These are phyloP conservation scores for Bombus terrestris DNA, from an alignment of 1,140 invertebrate species.

Conservation along the genomic window DNA sequence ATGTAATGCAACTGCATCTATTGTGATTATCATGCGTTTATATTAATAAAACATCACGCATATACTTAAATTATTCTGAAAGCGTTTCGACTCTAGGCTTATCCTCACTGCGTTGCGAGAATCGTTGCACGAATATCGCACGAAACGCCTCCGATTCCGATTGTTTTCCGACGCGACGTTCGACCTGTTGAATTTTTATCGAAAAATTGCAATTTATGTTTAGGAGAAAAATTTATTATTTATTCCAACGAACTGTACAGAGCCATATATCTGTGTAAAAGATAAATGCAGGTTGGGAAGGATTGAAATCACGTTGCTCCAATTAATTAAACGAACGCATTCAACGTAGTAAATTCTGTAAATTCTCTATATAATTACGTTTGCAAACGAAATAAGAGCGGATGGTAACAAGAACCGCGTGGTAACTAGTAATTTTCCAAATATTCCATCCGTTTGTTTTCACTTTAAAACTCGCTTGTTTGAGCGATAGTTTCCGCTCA, in stretches of 20 bases:
- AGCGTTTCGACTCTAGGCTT: background rate
- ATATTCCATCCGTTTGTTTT: background rate
- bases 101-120: background rate
- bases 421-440: background rate
- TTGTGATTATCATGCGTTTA: constrained; percentile 3
- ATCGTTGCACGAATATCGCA: background rate
- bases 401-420: background rate
- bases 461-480: background rate
- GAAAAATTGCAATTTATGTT: background rate
- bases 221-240: background rate
- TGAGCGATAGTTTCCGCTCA: background rate
- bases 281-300: too few species aligned
- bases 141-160: background rate
- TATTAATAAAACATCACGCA: background rate
- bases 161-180: background rate
- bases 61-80: background rate
- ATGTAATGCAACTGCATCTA: background rate
- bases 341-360: background rate
- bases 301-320: background rate
- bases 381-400: background rate
- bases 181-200: background rate
- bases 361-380: background rate
- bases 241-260: background rate
- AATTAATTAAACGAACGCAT: constrained; percentile 5
- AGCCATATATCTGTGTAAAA: background rate